Evolutionary conservation across 2,797 vertebrate species (phyloP).

Genomic region (Sebastes oblongus): DNA sequence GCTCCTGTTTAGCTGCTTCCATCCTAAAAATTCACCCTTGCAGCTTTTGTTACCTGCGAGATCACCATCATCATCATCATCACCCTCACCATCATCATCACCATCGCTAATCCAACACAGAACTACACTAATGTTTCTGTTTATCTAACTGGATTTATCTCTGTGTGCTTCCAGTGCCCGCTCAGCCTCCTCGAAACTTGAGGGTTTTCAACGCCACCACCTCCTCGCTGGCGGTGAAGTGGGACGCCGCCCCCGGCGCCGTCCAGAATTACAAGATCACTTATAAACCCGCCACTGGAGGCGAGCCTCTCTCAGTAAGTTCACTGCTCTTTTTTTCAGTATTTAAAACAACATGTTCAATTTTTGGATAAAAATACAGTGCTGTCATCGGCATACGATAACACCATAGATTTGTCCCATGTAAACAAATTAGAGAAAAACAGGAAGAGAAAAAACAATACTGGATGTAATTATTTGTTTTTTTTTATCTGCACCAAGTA

Average conservation of each 20-base stretch:
- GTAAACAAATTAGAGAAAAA: background rate
- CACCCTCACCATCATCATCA: background rate
- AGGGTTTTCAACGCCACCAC: slow-evolving; percentile 92
- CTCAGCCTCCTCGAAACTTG: slow-evolving; percentile 89
- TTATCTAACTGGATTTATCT: slow-evolving; percentile 17
- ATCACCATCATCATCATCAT: background rate
- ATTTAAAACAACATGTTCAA: background rate
- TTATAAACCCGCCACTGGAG: slow-evolving; percentile 83
- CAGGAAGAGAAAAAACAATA: background rate
- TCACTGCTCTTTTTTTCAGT: background rate
- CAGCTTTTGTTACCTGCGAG: slow-evolving; percentile 37
- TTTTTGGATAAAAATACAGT: background rate
- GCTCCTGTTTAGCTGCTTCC: slow-evolving; percentile 13
- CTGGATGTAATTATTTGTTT: background rate
- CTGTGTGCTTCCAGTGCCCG: slow-evolving; percentile 79
- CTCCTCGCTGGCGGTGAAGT: slow-evolving; percentile 87
- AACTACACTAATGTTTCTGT: background rate
- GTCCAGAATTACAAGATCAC: slow-evolving; percentile 90
- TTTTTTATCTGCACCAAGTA: background rate
- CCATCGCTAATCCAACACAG: background rate
- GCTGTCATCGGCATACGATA: background rate
- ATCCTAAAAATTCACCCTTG: slow-evolving; percentile 27
- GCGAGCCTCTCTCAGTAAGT: slow-evolving; percentile 84
- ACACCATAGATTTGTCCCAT: background rate
- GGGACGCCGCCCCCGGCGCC: slow-evolving; percentile 90